Percentiles rank a stretch among this genome's conserved stretches.
Evolutionary conservation across 2,797 vertebrate genomes (phyloP).

Genomic region (Vespertilio murinus): DNA sequence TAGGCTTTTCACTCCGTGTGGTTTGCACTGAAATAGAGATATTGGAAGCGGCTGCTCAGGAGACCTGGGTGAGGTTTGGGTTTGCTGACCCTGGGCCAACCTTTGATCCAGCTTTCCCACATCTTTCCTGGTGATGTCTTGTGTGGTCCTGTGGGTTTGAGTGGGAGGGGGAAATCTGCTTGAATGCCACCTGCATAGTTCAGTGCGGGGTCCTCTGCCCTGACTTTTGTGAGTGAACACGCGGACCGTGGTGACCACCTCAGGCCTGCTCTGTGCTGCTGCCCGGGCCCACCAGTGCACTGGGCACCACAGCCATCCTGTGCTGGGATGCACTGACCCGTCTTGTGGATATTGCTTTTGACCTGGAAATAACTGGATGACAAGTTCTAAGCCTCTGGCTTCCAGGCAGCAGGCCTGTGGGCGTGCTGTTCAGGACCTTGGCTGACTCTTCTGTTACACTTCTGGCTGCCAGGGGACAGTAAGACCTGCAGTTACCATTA

Average conservation of each 20-base stretch:
- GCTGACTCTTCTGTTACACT: not conserved
- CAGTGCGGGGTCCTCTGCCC: not conserved
- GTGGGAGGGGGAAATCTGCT: not conserved
- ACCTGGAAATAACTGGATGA: not conserved
- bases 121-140: not conserved
- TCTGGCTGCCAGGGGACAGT: not conserved
- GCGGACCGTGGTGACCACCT: not conserved
- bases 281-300: too few species aligned
- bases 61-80: not conserved
- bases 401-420: not conserved
- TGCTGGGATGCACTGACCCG: not conserved
- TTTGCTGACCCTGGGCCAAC: not conserved
- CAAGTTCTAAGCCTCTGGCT: slow-evolving; percentile 6
- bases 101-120: not conserved
- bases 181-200: not conserved
- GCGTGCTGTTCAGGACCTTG: not conserved
- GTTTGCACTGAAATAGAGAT: not conserved
- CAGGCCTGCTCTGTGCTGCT: too few species aligned
- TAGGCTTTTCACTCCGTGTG: not conserved
- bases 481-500: not conserved
- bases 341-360: not conserved
- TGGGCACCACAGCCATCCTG: too few species aligned
- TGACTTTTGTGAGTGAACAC: not conserved
- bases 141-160: slow-evolving; percentile 24
- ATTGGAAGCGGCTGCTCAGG: not conserved